phyloP scores from a whole-genome alignment of 2,888 invertebrate genomes.

The Ichneumon xanthorius region DNA sequence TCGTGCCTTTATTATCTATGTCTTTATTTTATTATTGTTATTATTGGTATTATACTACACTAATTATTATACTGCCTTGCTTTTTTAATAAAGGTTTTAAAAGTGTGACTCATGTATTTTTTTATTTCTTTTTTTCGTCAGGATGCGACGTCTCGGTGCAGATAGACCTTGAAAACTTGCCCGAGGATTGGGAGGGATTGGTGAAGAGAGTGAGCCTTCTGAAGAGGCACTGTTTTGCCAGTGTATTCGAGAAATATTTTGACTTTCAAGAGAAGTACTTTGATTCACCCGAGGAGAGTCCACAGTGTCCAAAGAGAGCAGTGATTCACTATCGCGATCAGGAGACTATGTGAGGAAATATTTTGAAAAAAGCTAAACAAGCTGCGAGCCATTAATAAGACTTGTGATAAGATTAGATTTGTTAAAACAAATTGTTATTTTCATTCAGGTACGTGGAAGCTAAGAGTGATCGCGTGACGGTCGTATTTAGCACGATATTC shows the following conservation, averaged over 20 bases:
- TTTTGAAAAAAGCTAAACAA: constrained; percentile 13
- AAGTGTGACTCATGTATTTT: constrained; percentile 8
- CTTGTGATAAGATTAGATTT: background rate
- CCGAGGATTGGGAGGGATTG: constrained; percentile 94
- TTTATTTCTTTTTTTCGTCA: constrained; percentile 78
- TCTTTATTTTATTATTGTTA: background rate
- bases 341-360: constrained; percentile 95
- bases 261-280: constrained; percentile 99
- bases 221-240: constrained; percentile 99
- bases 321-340: constrained; percentile 99
- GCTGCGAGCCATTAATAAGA: background rate
- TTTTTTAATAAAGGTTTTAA: background rate
- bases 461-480: constrained; percentile 98
- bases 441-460: constrained; percentile 97
- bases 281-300: constrained; percentile 95
- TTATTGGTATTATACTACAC: background rate
- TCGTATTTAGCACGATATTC: constrained; percentile 99
- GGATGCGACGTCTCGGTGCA: constrained; percentile 98
- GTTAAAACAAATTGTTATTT: constrained; percentile 20
- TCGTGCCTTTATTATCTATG: background rate
- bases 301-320: constrained; percentile 96
- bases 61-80: background rate
- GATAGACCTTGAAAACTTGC: constrained; percentile 96
- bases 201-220: constrained; percentile 97
- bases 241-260: constrained; percentile 99